Evolutionary conservation across 2,797 vertebrate species (phyloP), one percentile per base, ranked within the genome.

Genomic region (Sandelia bainsii): DNA sequence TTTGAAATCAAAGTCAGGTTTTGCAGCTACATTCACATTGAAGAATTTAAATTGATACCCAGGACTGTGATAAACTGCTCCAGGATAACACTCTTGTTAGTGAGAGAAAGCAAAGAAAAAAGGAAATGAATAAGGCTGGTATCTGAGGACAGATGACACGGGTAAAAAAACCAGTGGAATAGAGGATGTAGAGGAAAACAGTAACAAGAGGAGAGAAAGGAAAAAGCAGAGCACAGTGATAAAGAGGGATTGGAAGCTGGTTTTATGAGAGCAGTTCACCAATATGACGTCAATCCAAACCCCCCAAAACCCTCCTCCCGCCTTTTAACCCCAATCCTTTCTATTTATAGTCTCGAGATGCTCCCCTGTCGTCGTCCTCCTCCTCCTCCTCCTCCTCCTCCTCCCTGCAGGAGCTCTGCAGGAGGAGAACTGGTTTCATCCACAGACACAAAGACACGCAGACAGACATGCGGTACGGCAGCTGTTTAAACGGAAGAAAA

Each of bases 231-330:
- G 12, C 40, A 49, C 37, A 19, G 37, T 5, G 5, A 45, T 13
- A 34, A 29, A 5, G 27, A 32, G 70, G 22, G 81, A 71, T 16
- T 40, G 29, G 54, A 59, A 60, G 63, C 71, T 22, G 56, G 12
- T 63, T 34, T 39, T 51, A 14, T 52, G 53, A 72, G 71, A 81
- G 66, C 73, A 19, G 49, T 79, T 80, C 63, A 50, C n/a, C 61
- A 78, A 67, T 4, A 60, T 91, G 86, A 91, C 83, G 86, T 89
- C 89, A 89, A 88, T 84, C 46, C 62, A 77, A 78, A 70, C 80
- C 49, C 75, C 63, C 69, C 58, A 60, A 82, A 79, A 62, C 56
- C 60, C 56, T 9, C 77, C 70, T 22, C 75, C 62, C 34, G 53
- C 29, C 64, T 5, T 50, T 77, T 83, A 87, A 89, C 85, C 83